Evolutionary conservation across 2,888 invertebrate genomes (phyloP).

Genomic region (Tuta absoluta): DNA sequence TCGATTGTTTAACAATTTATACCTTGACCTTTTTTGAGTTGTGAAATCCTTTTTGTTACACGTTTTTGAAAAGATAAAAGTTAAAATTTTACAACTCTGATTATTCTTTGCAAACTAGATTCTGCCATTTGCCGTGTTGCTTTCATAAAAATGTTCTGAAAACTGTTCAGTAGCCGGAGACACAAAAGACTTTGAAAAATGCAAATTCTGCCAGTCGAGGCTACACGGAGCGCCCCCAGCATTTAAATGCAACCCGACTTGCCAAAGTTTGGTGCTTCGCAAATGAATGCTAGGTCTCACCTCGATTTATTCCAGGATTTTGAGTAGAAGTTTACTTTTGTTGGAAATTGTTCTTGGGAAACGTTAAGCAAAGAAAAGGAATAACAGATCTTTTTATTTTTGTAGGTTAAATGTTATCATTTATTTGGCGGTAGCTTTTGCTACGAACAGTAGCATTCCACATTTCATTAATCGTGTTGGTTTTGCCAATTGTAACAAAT

Average conservation of each 20-base stretch:
- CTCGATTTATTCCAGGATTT: constrained; percentile 40
- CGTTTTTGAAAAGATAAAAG: constrained; percentile 38
- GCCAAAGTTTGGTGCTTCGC: constrained; percentile 65
- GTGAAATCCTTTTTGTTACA: too few species aligned
- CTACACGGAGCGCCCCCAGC: constrained; percentile 45
- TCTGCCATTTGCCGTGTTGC: constrained; percentile 38
- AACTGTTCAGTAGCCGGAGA: constrained; percentile 44
- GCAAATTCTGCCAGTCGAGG: constrained; percentile 55
- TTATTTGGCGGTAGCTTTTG: neutral
- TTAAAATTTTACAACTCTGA: constrained; percentile 39
- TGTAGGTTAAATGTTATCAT: neutral
- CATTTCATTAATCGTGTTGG: too few species aligned
- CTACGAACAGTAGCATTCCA: neutral
- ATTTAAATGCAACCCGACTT: constrained; percentile 72
- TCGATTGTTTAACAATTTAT: too few species aligned
- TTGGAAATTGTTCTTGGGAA: constrained; percentile 26
- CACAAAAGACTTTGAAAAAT: constrained; percentile 65
- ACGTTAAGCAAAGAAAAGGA: neutral
- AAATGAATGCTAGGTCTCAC: constrained; percentile 59
- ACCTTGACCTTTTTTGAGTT: too few species aligned
- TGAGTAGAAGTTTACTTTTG: constrained; percentile 29
- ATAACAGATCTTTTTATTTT: neutral
- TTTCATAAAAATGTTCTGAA: constrained; percentile 36
- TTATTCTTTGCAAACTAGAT: constrained; percentile 41
- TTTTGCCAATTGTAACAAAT: too few species aligned